Conservation (phyloP, 2,888 invertebrate species). For the Dynastes maya region DNA sequence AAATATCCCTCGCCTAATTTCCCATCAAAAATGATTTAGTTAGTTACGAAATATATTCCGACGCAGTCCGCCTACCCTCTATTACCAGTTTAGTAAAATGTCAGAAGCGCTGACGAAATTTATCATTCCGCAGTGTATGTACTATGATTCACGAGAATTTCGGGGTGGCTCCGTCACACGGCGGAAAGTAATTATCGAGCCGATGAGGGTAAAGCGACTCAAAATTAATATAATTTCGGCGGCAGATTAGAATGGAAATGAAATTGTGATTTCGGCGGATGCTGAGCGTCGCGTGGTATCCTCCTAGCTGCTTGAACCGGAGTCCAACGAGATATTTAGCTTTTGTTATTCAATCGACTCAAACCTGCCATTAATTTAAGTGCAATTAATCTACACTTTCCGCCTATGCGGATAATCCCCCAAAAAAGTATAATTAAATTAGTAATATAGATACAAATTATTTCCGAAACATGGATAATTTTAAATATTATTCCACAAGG, state of each 20-base stretch:
- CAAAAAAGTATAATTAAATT: too few species aligned
- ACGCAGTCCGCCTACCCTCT: not conserved
- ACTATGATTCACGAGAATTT: constrained; percentile 2
- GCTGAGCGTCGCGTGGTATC: not conserved
- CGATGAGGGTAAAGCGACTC: constrained; percentile 24
- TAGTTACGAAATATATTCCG: constrained; percentile 20
- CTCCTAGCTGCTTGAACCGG: not conserved
- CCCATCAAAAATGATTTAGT: constrained; percentile 24
- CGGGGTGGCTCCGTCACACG: not conserved
- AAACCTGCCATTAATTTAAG: not conserved
- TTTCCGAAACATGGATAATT: too few species aligned
- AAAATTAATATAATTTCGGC: constrained; percentile 32
- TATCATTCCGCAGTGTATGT: constrained; percentile 4
- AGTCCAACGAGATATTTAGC: not conserved
- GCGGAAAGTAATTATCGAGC: constrained; percentile 27
- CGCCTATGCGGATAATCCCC: too few species aligned
- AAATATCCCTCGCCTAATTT: too few species aligned
- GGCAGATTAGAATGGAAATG: constrained; percentile 25
- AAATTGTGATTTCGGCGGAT: constrained; percentile 22
- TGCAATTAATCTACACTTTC: not conserved
- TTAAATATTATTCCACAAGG: too few species aligned
- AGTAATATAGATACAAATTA: too few species aligned
- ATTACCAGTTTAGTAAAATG: too few species aligned
- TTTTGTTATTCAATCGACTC: not conserved
- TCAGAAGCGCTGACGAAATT: constrained; percentile 2